A percentile compares a stretch with the other conserved stretches of the same genome.
Conservation (phyloP, 2,797 vertebrate genomes). For the Ibycter americanus region DNA sequence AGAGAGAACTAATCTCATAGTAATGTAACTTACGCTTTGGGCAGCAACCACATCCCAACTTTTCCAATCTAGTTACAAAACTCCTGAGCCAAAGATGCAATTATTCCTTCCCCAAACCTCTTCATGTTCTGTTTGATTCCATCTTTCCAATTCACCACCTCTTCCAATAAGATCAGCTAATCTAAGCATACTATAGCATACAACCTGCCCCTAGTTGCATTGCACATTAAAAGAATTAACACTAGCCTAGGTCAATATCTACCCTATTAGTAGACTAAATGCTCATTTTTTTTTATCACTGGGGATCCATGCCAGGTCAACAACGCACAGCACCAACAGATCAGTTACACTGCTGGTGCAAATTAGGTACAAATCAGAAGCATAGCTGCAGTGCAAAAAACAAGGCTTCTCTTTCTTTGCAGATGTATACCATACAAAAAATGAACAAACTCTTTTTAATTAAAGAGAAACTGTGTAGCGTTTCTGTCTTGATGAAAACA, state of each 20-base stretch:
- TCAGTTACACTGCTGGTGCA: conserved; percentile 17
- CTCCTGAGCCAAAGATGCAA: neutral
- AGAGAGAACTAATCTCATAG: neutral
- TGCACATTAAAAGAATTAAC: neutral
- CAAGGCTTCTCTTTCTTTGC: neutral
- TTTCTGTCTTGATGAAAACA: neutral
- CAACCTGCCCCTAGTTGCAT: neutral
- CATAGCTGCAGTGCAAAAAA: neutral
- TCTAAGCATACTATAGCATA: neutral
- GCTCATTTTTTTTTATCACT: neutral
- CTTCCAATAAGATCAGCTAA: neutral
- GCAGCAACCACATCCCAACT: neutral
- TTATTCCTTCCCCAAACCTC: neutral
- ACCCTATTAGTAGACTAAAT: neutral
- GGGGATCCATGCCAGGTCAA: neutral
- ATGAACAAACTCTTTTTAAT: neutral
- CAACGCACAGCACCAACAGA: neutral
- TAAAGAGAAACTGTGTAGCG: neutral
- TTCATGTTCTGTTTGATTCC: neutral
- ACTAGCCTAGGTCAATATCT: neutral
- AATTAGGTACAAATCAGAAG: conserved; percentile 45
- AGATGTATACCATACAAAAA: neutral
- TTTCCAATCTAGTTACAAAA: neutral
- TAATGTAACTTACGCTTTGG: neutral
- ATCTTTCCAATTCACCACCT: neutral